Evolutionary conservation across 2,888 invertebrate species (phyloP), one percentile per base, ranked within the genome.

Genomic region (Drosophila mayaguana): DNA sequence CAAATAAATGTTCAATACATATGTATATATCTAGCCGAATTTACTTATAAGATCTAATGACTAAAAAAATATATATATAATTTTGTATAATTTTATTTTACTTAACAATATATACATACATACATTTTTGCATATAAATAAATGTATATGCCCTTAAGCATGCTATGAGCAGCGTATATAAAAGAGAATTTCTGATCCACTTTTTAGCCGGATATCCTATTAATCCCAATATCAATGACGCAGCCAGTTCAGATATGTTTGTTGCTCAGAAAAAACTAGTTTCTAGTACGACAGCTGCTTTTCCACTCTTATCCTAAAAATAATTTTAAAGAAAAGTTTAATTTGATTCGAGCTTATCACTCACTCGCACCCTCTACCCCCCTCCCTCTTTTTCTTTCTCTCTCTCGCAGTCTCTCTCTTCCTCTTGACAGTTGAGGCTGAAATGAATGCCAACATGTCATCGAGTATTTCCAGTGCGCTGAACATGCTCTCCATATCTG

Each of bases 371-470:
- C 5, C n/a, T n/a, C 18, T 50, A 18, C 6, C 51, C 3, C 20
- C 16, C 34, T 34, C 3, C 20, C 34, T n/a, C 16, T 25, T 18
- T 11, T 11, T 18, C 14, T 12, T n/a, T 25, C 1, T 4, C 14
- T 9, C 36, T 22, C 16, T 53, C 20, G 16, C 34, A 22, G 22
- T 22, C 16, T 53, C 20, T 71, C 56, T 1, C 18, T 12, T 9
- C 2, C 12, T 54, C 14, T 28, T 2, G 40, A 40, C n/a, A 28
- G 40, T 54, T 55, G 48, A 22, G n/a, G 43, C 46, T 45, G 45
- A 57, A 62, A 57, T 64, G 34, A 34, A 12, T 61, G 72, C 54
- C 57, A 77, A 67, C 67, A 67, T 50, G 70, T 53, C 69, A 64
- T 59, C 73, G 46, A 51, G 16, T 32, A 20, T 53, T 76, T 74